These are phyloP conservation scores for Synodontis membranacea DNA, from an alignment of 2,113 vertebrate species.

Conservation along the genomic window DNA sequence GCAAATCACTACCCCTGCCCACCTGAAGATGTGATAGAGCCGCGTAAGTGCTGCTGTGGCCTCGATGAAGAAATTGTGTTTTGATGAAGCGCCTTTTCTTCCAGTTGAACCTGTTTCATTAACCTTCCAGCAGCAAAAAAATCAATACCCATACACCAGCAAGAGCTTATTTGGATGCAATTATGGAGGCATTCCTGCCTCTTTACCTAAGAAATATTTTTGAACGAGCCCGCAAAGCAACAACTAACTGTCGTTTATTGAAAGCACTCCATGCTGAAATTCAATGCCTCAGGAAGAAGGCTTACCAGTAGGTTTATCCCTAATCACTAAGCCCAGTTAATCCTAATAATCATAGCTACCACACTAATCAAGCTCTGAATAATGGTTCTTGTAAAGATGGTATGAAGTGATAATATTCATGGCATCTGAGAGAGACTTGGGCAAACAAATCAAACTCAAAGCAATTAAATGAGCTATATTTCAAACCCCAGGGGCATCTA, in stretches of 20 bases:
- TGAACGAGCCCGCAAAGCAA: background rate
- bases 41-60: constrained; percentile 25
- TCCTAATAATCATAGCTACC: constrained; percentile 46
- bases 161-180: constrained; percentile 60
- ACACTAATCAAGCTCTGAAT: constrained; percentile 42
- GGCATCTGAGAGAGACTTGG: constrained; percentile 3
- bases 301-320: background rate
- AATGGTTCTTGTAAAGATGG: constrained; percentile 9
- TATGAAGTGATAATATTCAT: constrained; percentile 4
- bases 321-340: constrained; percentile 41
- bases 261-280: constrained; percentile 57
- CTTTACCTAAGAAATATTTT: constrained; percentile 58
- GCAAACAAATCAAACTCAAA: constrained; percentile 14
- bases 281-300: background rate
- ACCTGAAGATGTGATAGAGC: background rate
- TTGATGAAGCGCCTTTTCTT: constrained; percentile 58
- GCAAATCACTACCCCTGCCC: background rate
- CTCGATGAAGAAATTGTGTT: constrained; percentile 54
- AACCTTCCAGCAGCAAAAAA: constrained; percentile 65
- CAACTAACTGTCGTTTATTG: constrained; percentile 71
- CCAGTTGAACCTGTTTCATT: constrained; percentile 62
- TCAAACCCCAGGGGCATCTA: constrained; percentile 6
- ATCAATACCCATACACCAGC: constrained; percentile 65
- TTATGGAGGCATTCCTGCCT: constrained; percentile 52
- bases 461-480: constrained; percentile 16